A percentile compares a stretch with the other conserved stretches of the same genome.
phyloP scores from a whole-genome alignment of 2,888 invertebrate species.

The Lamellibrachia columna region DNA sequence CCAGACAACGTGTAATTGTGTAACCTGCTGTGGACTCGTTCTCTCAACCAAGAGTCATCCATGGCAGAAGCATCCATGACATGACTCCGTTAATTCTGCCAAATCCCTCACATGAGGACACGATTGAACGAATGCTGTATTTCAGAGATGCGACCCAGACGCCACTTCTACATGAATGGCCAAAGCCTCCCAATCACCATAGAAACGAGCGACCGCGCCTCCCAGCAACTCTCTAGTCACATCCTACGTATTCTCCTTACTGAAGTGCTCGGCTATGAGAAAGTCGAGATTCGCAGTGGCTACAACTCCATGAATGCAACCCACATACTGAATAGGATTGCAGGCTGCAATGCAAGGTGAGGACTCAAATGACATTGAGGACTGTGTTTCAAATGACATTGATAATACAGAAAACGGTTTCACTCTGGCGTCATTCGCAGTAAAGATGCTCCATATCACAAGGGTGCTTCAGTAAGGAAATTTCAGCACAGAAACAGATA shows the following conservation, averaged over 20 bases:
- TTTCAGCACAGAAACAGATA: too few relatives aligned
- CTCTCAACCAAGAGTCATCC: too few relatives aligned
- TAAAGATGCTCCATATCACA: conserved; percentile 7
- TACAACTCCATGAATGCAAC: conserved; percentile 56
- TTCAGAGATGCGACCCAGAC: conserved; percentile 36
- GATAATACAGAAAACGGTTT: neutral
- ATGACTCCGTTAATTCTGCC: too few relatives aligned
- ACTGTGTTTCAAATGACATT: conserved; percentile 42
- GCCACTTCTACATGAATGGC: conserved; percentile 55
- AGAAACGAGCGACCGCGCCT: conserved; percentile 60
- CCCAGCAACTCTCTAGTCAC: conserved; percentile 64
- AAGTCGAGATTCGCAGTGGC: conserved; percentile 53
- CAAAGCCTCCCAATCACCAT: conserved; percentile 53
- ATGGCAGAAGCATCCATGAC: too few relatives aligned
- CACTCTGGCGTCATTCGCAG: conserved; percentile 29
- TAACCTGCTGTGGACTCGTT: too few relatives aligned
- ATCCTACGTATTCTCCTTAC: conserved; percentile 64
- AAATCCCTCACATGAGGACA: too few relatives aligned
- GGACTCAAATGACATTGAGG: conserved; percentile 27
- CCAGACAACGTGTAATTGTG: too few relatives aligned
- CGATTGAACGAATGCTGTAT: conserved; percentile 38
- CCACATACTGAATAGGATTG: conserved; percentile 52
- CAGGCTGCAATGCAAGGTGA: conserved; percentile 36
- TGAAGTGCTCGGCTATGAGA: conserved; percentile 64
- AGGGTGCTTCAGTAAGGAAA: too few relatives aligned